These are phyloP conservation scores for Ochropleura plecta DNA, from an alignment of 2,888 invertebrate species.

Conservation along the genomic window DNA sequence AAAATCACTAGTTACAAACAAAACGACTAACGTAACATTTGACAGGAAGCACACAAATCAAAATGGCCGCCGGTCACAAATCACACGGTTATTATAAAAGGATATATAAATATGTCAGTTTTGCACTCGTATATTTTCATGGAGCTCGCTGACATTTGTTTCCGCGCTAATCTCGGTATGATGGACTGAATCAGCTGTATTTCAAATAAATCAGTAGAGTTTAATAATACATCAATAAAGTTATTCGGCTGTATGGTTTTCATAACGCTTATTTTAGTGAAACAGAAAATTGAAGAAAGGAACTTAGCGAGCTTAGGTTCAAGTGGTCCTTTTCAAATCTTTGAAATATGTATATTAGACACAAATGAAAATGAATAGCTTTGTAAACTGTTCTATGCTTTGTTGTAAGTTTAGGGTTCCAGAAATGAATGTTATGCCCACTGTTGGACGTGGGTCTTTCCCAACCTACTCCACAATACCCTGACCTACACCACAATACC, in stretches of 20 bases:
- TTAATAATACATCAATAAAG: slow-evolving; percentile 9
- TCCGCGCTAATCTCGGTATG: slow-evolving; percentile 43
- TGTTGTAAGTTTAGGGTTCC: no score
- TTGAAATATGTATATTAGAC: no score
- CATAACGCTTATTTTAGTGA: neutral
- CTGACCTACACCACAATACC: no score
- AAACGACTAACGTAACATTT: slow-evolving; percentile 19
- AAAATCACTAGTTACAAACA: slow-evolving; percentile 9
- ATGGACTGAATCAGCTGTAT: slow-evolving; percentile 39
- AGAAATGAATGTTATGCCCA: no score
- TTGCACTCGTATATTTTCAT: slow-evolving; percentile 29
- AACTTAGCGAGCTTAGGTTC: neutral
- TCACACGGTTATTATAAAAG: slow-evolving; percentile 55
- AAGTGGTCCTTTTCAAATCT: no score
- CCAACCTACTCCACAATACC: no score
- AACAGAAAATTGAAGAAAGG: neutral
- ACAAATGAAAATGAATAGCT: no score
- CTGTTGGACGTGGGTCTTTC: no score
- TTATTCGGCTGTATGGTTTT: neutral
- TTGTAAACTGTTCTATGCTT: no score
- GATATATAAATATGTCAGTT: slow-evolving; percentile 59
- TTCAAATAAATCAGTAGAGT: slow-evolving; percentile 32
- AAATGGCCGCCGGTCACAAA: slow-evolving; percentile 46
- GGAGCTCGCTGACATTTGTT: slow-evolving; percentile 47
- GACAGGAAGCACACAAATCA: slow-evolving; percentile 50